These are phyloP conservation scores for Brachyhypopomus occidentalis DNA, from an alignment of 2,113 vertebrate genomes.

Conservation along the genomic window DNA sequence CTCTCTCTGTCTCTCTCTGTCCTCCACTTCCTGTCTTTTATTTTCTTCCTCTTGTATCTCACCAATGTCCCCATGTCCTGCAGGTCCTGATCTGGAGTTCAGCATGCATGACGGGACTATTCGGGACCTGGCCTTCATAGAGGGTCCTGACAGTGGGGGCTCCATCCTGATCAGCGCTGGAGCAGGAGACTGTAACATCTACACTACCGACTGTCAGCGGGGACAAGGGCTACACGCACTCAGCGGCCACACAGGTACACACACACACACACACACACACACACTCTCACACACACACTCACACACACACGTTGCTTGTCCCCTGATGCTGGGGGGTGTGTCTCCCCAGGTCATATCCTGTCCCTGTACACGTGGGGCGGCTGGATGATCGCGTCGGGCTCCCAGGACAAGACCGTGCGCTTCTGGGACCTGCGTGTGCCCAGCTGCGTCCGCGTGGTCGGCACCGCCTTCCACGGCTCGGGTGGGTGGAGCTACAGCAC, in stretches of 20 bases:
- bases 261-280: background rate
- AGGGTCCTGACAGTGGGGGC: slow-evolving; percentile 95
- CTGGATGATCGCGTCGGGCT: slow-evolving; percentile 99
- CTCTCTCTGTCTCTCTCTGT: background rate
- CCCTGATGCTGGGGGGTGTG: slow-evolving; percentile 4
- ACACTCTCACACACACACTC: background rate
- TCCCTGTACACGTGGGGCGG: slow-evolving; percentile 98
- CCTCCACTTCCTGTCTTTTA: background rate
- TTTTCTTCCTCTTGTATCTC: background rate
- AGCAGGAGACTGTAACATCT: slow-evolving; percentile 94
- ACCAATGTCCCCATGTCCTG: background rate
- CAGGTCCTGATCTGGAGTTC: slow-evolving; percentile 86
- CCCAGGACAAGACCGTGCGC: slow-evolving; percentile 96
- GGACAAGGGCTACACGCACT: slow-evolving; percentile 93
- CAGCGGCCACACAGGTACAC: slow-evolving; percentile 80
- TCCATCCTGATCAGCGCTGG: slow-evolving; percentile 98
- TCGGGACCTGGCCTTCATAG: slow-evolving; percentile 98
- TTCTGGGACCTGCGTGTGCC: slow-evolving; percentile 98
- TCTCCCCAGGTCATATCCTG: slow-evolving; percentile 88
- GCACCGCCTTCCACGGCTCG: slow-evolving; percentile 95
- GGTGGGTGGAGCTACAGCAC: slow-evolving; percentile 66
- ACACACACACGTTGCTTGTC: background rate
- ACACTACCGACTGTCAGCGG: slow-evolving; percentile 95
- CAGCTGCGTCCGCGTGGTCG: slow-evolving; percentile 96
- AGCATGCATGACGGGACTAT: slow-evolving; percentile 87